Evolutionary conservation across 2,113 vertebrate species (phyloP).

Genomic region (Gavialis gangeticus): DNA sequence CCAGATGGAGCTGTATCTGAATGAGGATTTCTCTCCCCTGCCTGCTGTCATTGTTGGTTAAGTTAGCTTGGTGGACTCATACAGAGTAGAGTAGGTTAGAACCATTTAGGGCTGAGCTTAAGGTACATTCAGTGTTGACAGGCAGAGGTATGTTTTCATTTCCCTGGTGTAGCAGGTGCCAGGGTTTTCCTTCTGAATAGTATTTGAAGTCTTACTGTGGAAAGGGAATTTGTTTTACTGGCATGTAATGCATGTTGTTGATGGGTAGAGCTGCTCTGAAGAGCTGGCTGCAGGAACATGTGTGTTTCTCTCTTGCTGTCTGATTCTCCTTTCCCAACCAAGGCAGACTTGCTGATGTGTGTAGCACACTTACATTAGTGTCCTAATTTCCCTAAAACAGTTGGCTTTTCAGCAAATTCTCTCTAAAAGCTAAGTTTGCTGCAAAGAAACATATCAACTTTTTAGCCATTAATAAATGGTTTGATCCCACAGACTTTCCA

Average conservation of each 20-base stretch:
- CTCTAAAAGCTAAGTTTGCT: conserved; percentile 11
- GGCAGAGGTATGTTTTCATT: background rate
- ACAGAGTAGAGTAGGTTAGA: background rate
- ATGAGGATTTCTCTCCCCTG: background rate
- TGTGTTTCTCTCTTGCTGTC: background rate
- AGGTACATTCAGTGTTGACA: background rate
- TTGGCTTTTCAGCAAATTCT: background rate
- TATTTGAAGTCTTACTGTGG: background rate
- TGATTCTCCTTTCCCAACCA: background rate
- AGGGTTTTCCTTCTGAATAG: background rate
- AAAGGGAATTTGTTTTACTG: background rate
- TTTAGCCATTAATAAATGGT: conserved; percentile 7
- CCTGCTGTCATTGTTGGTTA: background rate
- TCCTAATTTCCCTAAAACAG: background rate
- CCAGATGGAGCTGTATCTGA: background rate
- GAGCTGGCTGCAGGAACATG: background rate
- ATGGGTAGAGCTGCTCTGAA: background rate
- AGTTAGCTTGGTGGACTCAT: background rate
- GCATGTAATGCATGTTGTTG: background rate
- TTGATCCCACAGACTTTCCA: conserved; percentile 24
- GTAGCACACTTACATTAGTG: background rate
- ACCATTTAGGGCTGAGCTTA: background rate
- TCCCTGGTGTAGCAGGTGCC: background rate
- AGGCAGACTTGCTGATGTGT: background rate
- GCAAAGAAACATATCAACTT: background rate